Conservation (phyloP, 1,140 invertebrate species). For the Heliothis virescens region DNA sequence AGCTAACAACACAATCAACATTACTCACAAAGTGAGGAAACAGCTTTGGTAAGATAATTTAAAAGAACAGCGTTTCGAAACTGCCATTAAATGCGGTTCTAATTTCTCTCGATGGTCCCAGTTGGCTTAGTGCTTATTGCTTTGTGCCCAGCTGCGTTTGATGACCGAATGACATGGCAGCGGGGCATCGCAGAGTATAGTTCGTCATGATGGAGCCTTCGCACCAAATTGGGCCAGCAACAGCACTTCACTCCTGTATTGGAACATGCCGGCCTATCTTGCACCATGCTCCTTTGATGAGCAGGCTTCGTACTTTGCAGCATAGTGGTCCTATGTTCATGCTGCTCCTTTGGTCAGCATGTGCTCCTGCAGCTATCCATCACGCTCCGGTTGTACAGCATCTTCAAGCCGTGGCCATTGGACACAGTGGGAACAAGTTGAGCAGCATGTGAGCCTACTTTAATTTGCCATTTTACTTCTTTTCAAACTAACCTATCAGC, state of each 20-base stretch:
- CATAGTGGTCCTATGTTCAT: slow-evolving; percentile 65
- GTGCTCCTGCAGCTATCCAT: slow-evolving; percentile 60
- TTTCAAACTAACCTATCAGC: too few relatives aligned
- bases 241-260: slow-evolving; percentile 55
- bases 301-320: slow-evolving; percentile 60
- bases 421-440: slow-evolving; percentile 64
- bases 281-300: slow-evolving; percentile 53
- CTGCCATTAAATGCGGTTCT: slow-evolving; percentile 11
- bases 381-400: slow-evolving; percentile 62
- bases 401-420: slow-evolving; percentile 60
- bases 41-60: slow-evolving; percentile 15
- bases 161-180: slow-evolving; percentile 70
- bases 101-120: slow-evolving; percentile 68
- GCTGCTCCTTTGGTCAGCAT: slow-evolving; percentile 68
- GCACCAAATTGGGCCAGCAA: slow-evolving; percentile 53
- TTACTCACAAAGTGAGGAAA: slow-evolving; percentile 78
- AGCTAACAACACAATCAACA: slow-evolving; percentile 74
- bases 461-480: too few relatives aligned
- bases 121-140: slow-evolving; percentile 70
- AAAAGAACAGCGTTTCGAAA: slow-evolving; percentile 24
- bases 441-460: slow-evolving; percentile 72
- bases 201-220: slow-evolving; percentile 75
- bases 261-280: slow-evolving; percentile 62
- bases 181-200: slow-evolving; percentile 79
- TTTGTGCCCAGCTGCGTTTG: slow-evolving; percentile 67